Evolutionary conservation across 2,888 invertebrate genomes (phyloP).

Genomic region (Epinotia demarniana): DNA sequence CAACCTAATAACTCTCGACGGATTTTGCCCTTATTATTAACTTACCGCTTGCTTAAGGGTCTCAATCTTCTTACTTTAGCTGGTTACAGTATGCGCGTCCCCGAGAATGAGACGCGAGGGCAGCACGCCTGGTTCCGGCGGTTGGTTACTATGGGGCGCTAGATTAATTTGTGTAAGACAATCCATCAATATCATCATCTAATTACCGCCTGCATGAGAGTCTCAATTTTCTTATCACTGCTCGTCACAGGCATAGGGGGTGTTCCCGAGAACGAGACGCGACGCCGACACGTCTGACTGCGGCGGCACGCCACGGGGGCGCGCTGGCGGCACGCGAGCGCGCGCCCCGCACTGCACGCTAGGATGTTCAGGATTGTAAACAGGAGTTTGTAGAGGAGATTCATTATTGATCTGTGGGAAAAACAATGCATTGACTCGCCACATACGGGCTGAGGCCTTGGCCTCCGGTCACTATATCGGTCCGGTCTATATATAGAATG

Average conservation of each 20-base stretch:
- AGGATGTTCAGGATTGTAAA: background rate
- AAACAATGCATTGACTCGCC: too few relatives aligned
- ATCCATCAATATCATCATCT: background rate
- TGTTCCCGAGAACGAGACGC: background rate
- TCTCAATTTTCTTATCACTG: background rate
- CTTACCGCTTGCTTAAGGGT: background rate
- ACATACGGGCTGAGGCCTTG: too few relatives aligned
- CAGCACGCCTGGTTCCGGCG: too few relatives aligned
- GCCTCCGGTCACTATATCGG: too few relatives aligned
- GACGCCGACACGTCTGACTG: background rate
- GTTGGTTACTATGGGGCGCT: too few relatives aligned
- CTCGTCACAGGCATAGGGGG: background rate
- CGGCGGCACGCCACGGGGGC: background rate
- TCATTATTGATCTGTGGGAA: background rate
- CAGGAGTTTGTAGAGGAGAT: conserved; percentile 3
- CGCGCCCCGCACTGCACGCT: background rate
- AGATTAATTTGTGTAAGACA: too few relatives aligned
- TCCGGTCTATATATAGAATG: too few relatives aligned
- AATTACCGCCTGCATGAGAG: background rate
- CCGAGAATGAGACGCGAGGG: too few relatives aligned
- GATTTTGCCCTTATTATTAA: too few relatives aligned
- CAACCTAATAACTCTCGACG: too few relatives aligned
- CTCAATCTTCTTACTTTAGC: background rate
- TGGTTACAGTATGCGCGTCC: too few relatives aligned
- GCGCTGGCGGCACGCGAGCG: background rate